Evolutionary conservation across 2,888 invertebrate species (phyloP).

Genomic region (Spodoptera picta): DNA sequence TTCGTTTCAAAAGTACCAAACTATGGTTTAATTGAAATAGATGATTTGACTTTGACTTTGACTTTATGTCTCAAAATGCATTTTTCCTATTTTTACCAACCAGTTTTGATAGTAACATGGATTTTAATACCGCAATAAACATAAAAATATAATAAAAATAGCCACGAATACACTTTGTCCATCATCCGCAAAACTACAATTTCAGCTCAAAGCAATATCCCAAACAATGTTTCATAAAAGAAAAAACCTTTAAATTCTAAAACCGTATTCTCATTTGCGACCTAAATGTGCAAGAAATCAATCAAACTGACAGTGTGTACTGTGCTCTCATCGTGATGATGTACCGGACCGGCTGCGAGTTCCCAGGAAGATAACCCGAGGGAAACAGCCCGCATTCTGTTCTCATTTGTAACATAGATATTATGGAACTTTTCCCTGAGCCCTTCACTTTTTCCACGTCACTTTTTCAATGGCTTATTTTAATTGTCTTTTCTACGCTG

Average conservation of each 20-base stretch:
- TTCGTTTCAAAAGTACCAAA: no score
- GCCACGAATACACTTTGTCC: no score
- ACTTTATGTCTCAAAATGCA: no score
- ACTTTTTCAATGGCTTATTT: constrained; percentile 77
- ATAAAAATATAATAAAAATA: no score
- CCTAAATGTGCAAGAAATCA: constrained; percentile 56
- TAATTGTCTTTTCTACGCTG: constrained; percentile 73
- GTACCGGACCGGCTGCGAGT: constrained; percentile 57
- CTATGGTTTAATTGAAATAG: no score
- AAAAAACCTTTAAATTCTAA: constrained; percentile 18
- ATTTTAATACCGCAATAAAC: no score
- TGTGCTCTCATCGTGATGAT: constrained; percentile 52
- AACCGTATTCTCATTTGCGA: constrained; percentile 22
- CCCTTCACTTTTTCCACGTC: constrained; percentile 80
- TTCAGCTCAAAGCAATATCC: no score
- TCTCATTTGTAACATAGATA: constrained; percentile 83
- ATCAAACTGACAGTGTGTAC: constrained; percentile 51
- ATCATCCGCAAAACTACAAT: no score
- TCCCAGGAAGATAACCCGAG: constrained; percentile 76
- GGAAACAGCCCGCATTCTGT: constrained; percentile 69
- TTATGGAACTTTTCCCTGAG: constrained; percentile 81
- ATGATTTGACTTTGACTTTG: no score
- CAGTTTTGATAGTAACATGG: no score
- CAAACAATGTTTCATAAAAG: no score
- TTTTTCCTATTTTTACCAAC: no score